Conservation (phyloP, 2,888 invertebrate genomes). For the Caenorhabditis japonica region DNA sequence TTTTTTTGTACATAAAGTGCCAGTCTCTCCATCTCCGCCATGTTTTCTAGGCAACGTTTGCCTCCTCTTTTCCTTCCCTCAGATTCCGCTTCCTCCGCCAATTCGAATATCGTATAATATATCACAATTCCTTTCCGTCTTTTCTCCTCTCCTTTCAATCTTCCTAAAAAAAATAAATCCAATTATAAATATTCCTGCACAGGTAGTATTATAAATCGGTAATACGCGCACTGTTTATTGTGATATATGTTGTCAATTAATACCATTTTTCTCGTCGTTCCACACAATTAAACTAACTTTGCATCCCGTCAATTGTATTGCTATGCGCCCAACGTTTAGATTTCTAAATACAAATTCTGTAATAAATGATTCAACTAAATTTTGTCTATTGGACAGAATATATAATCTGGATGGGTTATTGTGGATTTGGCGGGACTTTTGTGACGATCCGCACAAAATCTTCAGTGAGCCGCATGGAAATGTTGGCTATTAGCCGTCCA, state of each 20-base stretch:
- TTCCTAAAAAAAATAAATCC: constrained; percentile 5
- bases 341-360: no score
- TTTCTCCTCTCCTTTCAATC: neutral
- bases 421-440: no score
- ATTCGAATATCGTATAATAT: neutral
- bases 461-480: no score
- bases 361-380: no score
- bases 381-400: no score
- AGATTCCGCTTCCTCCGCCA: neutral
- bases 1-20: constrained; percentile 37
- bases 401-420: no score
- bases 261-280: no score
- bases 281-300: no score
- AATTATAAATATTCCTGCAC: constrained; percentile 24
- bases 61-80: neutral
- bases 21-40: constrained; percentile 13
- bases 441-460: no score
- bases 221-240: constrained; percentile 37
- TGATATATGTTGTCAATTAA: constrained; percentile 23
- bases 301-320: no score
- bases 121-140: neutral
- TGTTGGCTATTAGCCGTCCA: no score
- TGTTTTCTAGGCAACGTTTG: constrained; percentile 30
- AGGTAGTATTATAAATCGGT: constrained; percentile 43
- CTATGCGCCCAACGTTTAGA: no score